Conservation (phyloP, 2,888 invertebrate species). For the Drosophila anceps region DNA sequence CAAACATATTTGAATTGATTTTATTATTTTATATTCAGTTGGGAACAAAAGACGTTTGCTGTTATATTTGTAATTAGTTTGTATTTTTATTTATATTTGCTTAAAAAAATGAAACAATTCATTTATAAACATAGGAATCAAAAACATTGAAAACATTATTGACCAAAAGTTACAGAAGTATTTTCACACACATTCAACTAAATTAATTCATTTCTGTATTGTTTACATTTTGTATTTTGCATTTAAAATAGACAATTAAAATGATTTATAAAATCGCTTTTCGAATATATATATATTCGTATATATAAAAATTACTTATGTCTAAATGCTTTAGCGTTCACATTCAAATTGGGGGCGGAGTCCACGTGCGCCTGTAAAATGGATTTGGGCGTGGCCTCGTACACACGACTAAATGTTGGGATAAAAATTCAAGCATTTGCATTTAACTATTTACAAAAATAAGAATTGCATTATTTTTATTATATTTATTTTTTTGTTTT, state of each 20-base stretch:
- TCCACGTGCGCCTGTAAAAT: slow-evolving; percentile 38
- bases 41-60: slow-evolving; percentile 24
- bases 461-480: slow-evolving; percentile 45
- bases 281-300: slow-evolving; percentile 16
- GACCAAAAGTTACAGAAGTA: slow-evolving; percentile 73
- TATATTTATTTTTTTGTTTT: slow-evolving; percentile 22
- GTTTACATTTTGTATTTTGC: slow-evolving; percentile 40
- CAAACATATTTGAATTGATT: neutral
- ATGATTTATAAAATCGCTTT: slow-evolving; percentile 77
- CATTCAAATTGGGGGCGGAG: slow-evolving; percentile 57
- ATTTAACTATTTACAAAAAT: slow-evolving; percentile 77
- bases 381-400: slow-evolving; percentile 43
- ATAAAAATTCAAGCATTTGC: slow-evolving; percentile 72
- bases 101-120: slow-evolving; percentile 73
- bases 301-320: slow-evolving; percentile 76
- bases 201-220: slow-evolving; percentile 47
- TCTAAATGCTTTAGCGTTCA: slow-evolving; percentile 79
- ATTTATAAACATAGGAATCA: slow-evolving; percentile 72
- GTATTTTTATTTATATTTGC: slow-evolving; percentile 79
- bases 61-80: slow-evolving; percentile 75
- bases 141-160: slow-evolving; percentile 71
- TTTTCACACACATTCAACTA: slow-evolving; percentile 67
- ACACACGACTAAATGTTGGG: slow-evolving; percentile 52
- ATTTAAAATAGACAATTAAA: slow-evolving; percentile 80
- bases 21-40: neutral